Base-by-base conservation (phyloP, 2,797 vertebrate genomes). In the Sardinella longiceps region DNA sequence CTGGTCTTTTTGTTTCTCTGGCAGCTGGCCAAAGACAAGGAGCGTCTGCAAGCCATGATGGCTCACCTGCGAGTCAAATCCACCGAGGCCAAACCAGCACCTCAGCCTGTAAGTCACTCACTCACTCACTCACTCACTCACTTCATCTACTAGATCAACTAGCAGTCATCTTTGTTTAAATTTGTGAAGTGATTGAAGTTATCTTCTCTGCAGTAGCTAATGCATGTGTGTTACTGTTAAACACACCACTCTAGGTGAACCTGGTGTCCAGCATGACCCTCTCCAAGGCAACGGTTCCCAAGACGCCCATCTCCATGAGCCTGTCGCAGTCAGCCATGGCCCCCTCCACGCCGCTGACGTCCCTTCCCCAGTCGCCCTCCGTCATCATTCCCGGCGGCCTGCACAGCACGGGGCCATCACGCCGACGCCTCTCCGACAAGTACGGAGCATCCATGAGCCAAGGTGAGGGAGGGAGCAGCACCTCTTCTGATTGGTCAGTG, bases 1-100 rank as follows among this genome's bases (percentile, higher is more conserved):
- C 43, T 43, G 43, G 43, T 43, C 43, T 43, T 3, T 43, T 7
- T n/a, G n/a, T n/a, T n/a, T n/a, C n/a, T n/a, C 39, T 43, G 39
- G 86, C 14, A 99, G 98, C 94, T 99, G 91, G 96, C 97, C 82
- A 99, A 99, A 95, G 98, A 99, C 94, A 99, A 98, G 92, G 98
- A 99, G 63, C 97, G 98, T 83, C 97, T 99, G 91, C 98, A 99
- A 93, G 98, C 98, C 80, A 99, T 99, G 98, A 99, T 99, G 98
- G 97, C 97, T 89, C 98, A 99, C 90, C 97, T 99, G 90, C 96
- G 97, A 15, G 96, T 97, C 91, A 99, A 99, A 92, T 98, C 98
- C 85, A 97, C 97, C 82, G 98, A 99, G 94, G 96, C 97, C 94
- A 99, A 98, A 96, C 92, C 96, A 83, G 95, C 97, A 92, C 96